Base-by-base conservation (phyloP, 1,140 invertebrate genomes). In the Scaptomyza hsui region DNA sequence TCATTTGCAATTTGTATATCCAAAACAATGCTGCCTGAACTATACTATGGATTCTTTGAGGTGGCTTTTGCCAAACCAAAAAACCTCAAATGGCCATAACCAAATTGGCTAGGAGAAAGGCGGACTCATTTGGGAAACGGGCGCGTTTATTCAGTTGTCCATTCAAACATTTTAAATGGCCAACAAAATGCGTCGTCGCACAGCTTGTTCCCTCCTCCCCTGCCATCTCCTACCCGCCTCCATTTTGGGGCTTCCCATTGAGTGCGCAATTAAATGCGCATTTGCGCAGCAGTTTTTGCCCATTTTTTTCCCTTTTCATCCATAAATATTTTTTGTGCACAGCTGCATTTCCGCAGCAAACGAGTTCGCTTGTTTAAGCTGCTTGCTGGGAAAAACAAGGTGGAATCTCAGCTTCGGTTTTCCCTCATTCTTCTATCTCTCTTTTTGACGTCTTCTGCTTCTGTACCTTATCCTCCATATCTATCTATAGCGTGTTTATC, bases 201-300 rank as follows among this genome's bases (percentile, higher is more conserved):
- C 29, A 55, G 61, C 61, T 19, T 13, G 29, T 29, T 39, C 29
- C 9, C 26, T 48, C 3, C 0, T 24, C 29, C 19, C 12, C 26
- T 48, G n/a, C n/a, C 26, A 37, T 16, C 37, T 16, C 4, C 26
- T 16, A 3, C 6, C 9, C 6, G 52, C 47, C 45, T 32, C 18
- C 41, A 55, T 26, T 21, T 48, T 55, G 44, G 32, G 59, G 32
- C 29, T 57, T 71, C 32, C 41, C 55, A 67, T 53, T 72, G 69
- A 72, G 41, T 60, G 62, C 62, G 55, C 62, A 72, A 72, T 67
- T 67, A 60, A 72, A 67, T 67, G 62, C 69, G 62, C 69, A 72
- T 59, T 65, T 72, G 62, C 61, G 62, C 53, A 59, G 55, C 62
- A 57, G 16, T 16, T 59, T 67, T 59, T 10, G 6, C 6, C 26